Evolutionary conservation across 1,140 invertebrate species (phyloP), one percentile per base, ranked within the genome.

Genomic region (Cherax destructor): DNA sequence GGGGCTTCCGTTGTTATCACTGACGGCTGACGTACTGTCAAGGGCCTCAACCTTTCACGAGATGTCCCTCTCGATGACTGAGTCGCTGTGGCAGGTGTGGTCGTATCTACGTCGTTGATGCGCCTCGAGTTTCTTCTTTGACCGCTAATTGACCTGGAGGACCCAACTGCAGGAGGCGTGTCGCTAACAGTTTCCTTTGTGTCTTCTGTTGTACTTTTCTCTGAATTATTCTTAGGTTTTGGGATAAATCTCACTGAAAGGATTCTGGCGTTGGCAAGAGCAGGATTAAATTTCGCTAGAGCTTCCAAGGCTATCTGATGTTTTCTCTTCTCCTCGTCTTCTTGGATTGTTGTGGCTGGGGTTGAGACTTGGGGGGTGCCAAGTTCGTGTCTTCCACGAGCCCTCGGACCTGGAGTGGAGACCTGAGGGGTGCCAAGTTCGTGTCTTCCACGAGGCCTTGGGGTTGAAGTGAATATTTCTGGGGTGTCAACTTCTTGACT

Each of bases 181-280:
- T 24, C 69, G n/a, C 1, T 30, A 9, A 5, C 21, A 65, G 61
- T 65, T 65, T 16, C 21, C 61, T 65, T 65, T 18, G 61, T 10
- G n/a, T 9, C 24, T 30, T 74, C 69, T 30, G 69, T 30, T 30
- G 69, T 10, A 74, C 24, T 30, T 74, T 74, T 74, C 21, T 30
- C 69, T 5, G 24, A 74, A 6, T 77, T 86, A 2, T 18, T 56
- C 11, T 86, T 86, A 21, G 9, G 4, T 21, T 49, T 77, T 49
- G 72, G 49, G 21, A 56, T 86, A 24, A 77, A 56, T 16, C 49
- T 69, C 21, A 86, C 49, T 21, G 84, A 86, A 2, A 86, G n/a
- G 30, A 86, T 77, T 77, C 52, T 86, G 6, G 84, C 47, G 50
- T 86, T 86, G 10, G 84, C 72, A 4, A 86, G 72, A 10, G 24